Percentiles rank a stretch among this genome's conserved stretches.
These are phyloP conservation scores for Salminus brasiliensis DNA, from an alignment of 2,113 vertebrate genomes.

Conservation along the genomic window DNA sequence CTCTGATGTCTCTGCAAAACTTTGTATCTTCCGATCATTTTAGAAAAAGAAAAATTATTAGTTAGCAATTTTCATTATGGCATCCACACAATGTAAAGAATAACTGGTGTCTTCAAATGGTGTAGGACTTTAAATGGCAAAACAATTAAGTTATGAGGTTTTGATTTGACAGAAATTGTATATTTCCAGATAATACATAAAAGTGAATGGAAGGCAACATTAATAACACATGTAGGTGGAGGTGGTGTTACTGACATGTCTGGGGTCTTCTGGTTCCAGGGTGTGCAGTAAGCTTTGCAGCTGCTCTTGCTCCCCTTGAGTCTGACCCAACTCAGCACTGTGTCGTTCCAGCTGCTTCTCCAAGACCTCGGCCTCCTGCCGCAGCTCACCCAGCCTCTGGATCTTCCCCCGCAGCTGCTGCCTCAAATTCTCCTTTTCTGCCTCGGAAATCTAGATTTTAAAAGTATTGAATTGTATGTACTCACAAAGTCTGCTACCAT, in stretches of 20 bases:
- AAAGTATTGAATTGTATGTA: not conserved
- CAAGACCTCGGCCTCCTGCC: conserved; percentile 72
- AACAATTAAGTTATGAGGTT: too few relatives aligned
- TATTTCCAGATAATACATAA: not conserved
- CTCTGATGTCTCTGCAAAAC: too few relatives aligned
- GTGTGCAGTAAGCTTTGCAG: conserved; percentile 66
- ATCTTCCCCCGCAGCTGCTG: conserved; percentile 76
- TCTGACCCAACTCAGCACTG: conserved; percentile 69
- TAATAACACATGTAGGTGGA: not conserved
- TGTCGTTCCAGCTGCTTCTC: conserved; percentile 79
- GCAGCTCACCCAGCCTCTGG: conserved; percentile 69
- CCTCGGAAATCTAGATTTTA: conserved; percentile 72
- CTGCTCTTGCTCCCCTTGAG: conserved; percentile 71
- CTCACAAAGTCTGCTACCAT: not conserved
- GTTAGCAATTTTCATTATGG: too few relatives aligned
- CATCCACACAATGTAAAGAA: too few relatives aligned
- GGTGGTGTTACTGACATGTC: conserved; percentile 74
- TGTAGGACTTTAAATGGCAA: too few relatives aligned
- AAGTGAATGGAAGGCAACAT: not conserved
- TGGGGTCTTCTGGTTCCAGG: conserved; percentile 73
- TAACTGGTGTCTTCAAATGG: too few relatives aligned
- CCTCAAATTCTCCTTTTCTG: conserved; percentile 72
- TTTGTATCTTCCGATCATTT: too few relatives aligned
- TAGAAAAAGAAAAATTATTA: too few relatives aligned
- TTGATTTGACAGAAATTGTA: not conserved